phyloP scores from a whole-genome alignment of 2,797 vertebrate species.

The Adelosebastes latens region DNA sequence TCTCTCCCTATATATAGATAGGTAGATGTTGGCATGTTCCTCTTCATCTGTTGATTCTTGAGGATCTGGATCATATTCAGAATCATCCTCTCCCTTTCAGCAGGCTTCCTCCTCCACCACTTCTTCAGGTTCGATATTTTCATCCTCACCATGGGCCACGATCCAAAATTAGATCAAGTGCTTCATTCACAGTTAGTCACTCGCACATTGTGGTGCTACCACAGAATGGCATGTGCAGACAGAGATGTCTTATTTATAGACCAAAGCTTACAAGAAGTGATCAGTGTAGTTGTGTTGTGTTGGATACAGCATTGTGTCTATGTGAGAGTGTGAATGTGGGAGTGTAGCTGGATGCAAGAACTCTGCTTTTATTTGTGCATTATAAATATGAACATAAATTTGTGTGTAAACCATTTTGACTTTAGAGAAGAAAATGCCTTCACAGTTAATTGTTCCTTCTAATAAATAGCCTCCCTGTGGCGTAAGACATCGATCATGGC shows the following conservation, averaged over 20 bases:
- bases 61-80: conserved; percentile 29
- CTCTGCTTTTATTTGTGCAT: background rate
- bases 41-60: conserved; percentile 33
- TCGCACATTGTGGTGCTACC: conserved; percentile 59
- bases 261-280: conserved; percentile 47
- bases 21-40: background rate
- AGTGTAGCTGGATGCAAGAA: background rate
- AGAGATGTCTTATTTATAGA: conserved; percentile 73
- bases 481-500: conserved; percentile 46
- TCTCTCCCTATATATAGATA: background rate
- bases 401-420: background rate
- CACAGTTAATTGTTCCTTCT: conserved; percentile 26
- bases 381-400: background rate
- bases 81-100: background rate
- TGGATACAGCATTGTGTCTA: conserved; percentile 2
- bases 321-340: background rate
- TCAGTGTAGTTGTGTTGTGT: conserved; percentile 25
- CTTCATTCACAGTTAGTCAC: conserved; percentile 72
- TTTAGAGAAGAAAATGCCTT: conserved; percentile 8
- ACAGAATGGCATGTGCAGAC: conserved; percentile 52
- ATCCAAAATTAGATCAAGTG: conserved; percentile 78
- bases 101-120: conserved; percentile 24
- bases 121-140: conserved; percentile 57
- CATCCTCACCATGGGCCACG: conserved; percentile 52
- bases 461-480: conserved; percentile 41